Evolutionary conservation across 23 tunicate species (phyloP).

Genomic region (Aplidium turbinatum): DNA sequence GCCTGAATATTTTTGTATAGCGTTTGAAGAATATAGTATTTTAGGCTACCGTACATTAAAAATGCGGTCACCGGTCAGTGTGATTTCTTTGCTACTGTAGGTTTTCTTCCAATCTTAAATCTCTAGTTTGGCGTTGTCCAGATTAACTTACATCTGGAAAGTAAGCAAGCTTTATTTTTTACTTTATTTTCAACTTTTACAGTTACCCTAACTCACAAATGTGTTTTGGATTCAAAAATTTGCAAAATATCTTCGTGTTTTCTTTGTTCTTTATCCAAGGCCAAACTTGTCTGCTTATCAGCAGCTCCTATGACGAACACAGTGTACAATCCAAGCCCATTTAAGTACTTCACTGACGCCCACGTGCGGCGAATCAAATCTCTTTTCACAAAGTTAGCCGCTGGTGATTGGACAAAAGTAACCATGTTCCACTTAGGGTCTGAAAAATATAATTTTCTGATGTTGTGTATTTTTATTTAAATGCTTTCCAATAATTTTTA

Average conservation of each 20-base stretch:
- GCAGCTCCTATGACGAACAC: conserved; percentile 14
- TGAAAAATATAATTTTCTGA: conserved; percentile 13
- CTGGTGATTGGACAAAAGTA: conserved; percentile 13
- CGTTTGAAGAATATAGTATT: too few relatives aligned
- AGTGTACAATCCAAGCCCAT: not conserved
- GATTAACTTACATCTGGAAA: too few relatives aligned
- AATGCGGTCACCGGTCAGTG: too few relatives aligned
- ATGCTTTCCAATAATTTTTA: not conserved
- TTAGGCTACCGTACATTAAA: too few relatives aligned
- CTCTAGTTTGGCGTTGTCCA: too few relatives aligned
- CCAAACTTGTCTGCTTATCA: not conserved
- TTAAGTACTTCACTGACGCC: conserved; percentile 5
- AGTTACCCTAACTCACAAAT: conserved; percentile 1
- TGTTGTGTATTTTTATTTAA: too few relatives aligned
- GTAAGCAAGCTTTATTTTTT: too few relatives aligned
- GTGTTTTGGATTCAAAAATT: not conserved
- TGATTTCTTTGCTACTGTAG: too few relatives aligned
- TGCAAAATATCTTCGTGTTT: conserved; percentile 7
- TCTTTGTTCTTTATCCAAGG: conserved; percentile 7
- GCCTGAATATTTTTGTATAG: too few relatives aligned
- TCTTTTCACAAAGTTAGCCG: not conserved
- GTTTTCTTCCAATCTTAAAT: too few relatives aligned
- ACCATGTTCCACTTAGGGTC: conserved; percentile 18
- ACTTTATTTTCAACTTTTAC: too few relatives aligned
- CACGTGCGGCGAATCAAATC: conserved; percentile 5